These are phyloP conservation scores for Drosophila pruinosa DNA, from an alignment of 1,140 invertebrate species.

Conservation along the genomic window DNA sequence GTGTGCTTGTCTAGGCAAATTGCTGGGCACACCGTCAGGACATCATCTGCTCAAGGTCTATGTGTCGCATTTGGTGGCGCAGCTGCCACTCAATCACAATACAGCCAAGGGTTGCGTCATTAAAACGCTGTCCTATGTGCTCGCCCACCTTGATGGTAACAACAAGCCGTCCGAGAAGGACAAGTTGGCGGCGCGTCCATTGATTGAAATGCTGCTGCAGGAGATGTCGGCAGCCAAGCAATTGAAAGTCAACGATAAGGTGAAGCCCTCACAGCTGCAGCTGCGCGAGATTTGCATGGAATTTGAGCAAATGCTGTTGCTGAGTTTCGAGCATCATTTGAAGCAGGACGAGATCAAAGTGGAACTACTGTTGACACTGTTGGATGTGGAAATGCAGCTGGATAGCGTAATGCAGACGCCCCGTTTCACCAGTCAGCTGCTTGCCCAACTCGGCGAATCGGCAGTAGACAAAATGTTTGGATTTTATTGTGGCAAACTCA, in stretches of 20 bases:
- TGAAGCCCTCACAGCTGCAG: constrained; percentile 11
- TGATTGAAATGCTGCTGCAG: constrained; percentile 16
- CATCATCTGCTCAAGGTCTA: background rate
- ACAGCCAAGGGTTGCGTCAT: constrained; percentile 23
- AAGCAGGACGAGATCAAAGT: constrained; percentile 31
- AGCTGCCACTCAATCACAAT: constrained; percentile 32
- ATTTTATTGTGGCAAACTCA: constrained; percentile 15
- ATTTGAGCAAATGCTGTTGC: constrained; percentile 32
- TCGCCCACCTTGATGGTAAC: constrained; percentile 5
- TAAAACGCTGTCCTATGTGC: constrained; percentile 5
- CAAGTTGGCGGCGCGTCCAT: too few species aligned
- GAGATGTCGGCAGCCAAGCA: constrained; percentile 23
- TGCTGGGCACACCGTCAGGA: background rate
- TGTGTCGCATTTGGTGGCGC: background rate
- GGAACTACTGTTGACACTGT: constrained; percentile 17
- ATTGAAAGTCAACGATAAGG: background rate
- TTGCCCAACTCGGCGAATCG: background rate
- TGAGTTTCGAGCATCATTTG: constrained; percentile 32
- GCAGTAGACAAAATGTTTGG: constrained; percentile 23
- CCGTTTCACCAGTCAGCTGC: constrained; percentile 18
- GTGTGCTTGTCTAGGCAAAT: constrained; percentile 29
- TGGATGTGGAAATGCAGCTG: constrained; percentile 21
- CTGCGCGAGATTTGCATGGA: constrained; percentile 21
- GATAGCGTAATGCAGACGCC: constrained; percentile 30
- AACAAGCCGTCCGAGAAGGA: background rate